Evolutionary conservation across 2,797 vertebrate species (phyloP).

Genomic region (Takifugu rubripes): DNA sequence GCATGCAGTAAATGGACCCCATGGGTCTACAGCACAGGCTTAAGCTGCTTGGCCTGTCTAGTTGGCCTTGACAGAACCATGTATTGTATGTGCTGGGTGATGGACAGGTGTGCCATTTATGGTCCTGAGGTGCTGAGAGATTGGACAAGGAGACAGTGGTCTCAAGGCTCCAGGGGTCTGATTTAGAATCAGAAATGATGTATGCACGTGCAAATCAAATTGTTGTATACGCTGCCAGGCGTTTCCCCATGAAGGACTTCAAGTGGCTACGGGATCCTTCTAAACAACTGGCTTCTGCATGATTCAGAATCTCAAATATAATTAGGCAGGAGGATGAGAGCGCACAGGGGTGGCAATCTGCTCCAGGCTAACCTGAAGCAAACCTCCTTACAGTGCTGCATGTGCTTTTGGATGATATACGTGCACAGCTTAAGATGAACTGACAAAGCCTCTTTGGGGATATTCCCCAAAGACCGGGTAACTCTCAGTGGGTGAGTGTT

Average conservation of each 20-base stretch:
- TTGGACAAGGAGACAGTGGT: too few relatives aligned
- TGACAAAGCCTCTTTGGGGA: constrained; percentile 48
- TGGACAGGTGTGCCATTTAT: constrained; percentile 9
- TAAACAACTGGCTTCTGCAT: too few relatives aligned
- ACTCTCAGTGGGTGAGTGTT: constrained; percentile 15
- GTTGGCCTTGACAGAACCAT: constrained; percentile 35
- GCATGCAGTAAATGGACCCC: constrained; percentile 13
- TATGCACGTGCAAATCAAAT: too few relatives aligned
- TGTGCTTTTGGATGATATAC: constrained; percentile 44
- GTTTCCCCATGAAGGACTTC: constrained; percentile 30
- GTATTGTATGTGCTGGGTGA: constrained; percentile 30
- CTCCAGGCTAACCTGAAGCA: constrained; percentile 54
- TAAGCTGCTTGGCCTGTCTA: constrained; percentile 39
- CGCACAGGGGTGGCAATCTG: constrained; percentile 43
- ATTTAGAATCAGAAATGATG: too few relatives aligned
- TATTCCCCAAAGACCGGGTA: constrained; percentile 52
- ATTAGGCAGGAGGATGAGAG: constrained; percentile 22
- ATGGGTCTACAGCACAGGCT: constrained; percentile 24
- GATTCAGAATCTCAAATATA: too few relatives aligned
- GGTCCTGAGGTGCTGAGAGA: too few relatives aligned
- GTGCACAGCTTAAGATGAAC: constrained; percentile 34
- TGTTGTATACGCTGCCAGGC: constrained; percentile 3
- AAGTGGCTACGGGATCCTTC: constrained; percentile 23
- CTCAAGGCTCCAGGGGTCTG: too few relatives aligned
- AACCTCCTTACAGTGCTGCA: constrained; percentile 30